Evolutionary conservation across 2,797 vertebrate species (phyloP).

Genomic region (Meriones psammophilus): DNA sequence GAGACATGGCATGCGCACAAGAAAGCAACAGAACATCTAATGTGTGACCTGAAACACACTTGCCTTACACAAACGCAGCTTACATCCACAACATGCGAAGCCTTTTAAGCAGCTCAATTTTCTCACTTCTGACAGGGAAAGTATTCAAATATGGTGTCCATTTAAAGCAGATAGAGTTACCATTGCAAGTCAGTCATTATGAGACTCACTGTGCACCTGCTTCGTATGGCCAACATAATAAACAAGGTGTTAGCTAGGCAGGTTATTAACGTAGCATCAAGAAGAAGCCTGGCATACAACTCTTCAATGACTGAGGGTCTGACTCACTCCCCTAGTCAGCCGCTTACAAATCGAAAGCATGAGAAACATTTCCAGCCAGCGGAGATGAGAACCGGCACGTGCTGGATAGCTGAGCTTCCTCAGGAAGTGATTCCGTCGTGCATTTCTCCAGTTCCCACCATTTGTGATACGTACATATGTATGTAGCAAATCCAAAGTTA

Average conservation of each 20-base stretch:
- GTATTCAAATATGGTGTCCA: not conserved
- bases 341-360: not conserved
- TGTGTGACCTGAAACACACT: accelerated
- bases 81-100: accelerated
- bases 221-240: not conserved
- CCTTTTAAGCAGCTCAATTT: not conserved
- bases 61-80: accelerated
- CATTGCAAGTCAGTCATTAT: not conserved
- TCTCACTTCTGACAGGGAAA: not conserved
- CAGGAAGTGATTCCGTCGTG: not conserved
- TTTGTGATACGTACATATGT: accelerated
- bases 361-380: not conserved
- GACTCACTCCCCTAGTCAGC: not conserved
- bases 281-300: not conserved
- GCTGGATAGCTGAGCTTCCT: not conserved
- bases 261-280: not conserved
- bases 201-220: not conserved
- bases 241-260: not conserved
- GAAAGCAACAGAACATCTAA: not conserved
- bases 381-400: not conserved
- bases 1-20: accelerated
- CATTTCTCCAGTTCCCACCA: accelerated
- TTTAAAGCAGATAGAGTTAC: not conserved
- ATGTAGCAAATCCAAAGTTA: not conserved
- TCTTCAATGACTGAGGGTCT: not conserved